Evolutionary conservation across 2,888 invertebrate species (phyloP), one percentile per base, ranked within the genome.

Genomic region (Drosophila formosana): DNA sequence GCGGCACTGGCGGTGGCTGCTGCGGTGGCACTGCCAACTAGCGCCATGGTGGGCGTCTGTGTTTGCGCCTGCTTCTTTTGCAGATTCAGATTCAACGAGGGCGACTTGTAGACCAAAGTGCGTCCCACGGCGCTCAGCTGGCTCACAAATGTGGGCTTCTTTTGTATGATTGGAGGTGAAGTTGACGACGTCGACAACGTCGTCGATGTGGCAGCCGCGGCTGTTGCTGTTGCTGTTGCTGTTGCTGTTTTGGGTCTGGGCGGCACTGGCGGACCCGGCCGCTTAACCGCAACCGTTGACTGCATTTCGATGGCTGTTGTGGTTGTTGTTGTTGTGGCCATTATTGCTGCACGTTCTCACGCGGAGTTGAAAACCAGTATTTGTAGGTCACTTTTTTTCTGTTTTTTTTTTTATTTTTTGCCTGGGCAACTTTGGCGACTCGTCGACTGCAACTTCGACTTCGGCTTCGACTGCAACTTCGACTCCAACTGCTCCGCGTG

Each of bases 201-300:
- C 46, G 63, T 25, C 47, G 66, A 39, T 67, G 69, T 55, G 57
- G 68, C 32, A 64, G 66, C 18, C 18, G 63, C 52, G 57, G 58
- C 7, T 49, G 63, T 25, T 66, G 78, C 3, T 49, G 63, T 25
- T 66, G 78, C 3, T 23, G 72, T 3, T 53, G 70, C 46, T 45
- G 72, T 18, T 56, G 75, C 30, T 66, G 75, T 51, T 67, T 95
- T 95, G 64, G 96, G 96, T 87, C 96, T 94, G 79, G 96, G 96
- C 65, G 96, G 96, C 78, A 96, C 96, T 85, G 96, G 96, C 80
- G 96, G 96, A 72, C 94, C 94, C 78, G 94, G 92, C 91, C 94
- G 94, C 81, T 93, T 94, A 90, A 89, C 80, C 71, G 94, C 93
- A 89, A 94, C 93, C 93, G 94, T 93, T 66, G 88, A 52, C 58